Percentiles rank a stretch among this genome's conserved stretches.
These are phyloP conservation scores for Ichneumoninae sp. DNA, from an alignment of 2,888 invertebrate species.

Conservation along the genomic window DNA sequence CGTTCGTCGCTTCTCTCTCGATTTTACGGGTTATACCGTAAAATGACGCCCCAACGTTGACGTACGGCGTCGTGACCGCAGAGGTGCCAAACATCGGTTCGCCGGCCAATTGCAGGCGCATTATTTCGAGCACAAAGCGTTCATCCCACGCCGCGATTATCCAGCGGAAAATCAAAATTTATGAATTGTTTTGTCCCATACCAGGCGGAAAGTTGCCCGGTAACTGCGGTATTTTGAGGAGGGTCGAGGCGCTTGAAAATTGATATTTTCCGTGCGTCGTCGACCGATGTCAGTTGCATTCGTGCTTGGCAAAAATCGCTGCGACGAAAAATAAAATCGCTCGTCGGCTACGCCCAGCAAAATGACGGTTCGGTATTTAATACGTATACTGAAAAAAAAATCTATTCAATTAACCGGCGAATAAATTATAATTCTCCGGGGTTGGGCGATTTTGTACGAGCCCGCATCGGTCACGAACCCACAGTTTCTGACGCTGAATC, in stretches of 20 bases:
- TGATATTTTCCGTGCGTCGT: background rate
- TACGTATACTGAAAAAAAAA: conserved; percentile 21
- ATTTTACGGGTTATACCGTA: background rate
- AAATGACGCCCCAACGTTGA: conserved; percentile 15
- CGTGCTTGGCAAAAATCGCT: background rate
- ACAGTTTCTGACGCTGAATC: conserved; percentile 59
- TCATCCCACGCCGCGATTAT: background rate
- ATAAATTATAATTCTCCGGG: conserved; percentile 67
- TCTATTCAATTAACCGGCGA: conserved; percentile 61
- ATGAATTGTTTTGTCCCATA: background rate
- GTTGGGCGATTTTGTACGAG: conserved; percentile 62
- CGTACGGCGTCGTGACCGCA: conserved; percentile 9
- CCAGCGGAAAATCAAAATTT: background rate
- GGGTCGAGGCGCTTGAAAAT: background rate
- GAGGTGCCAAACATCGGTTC: background rate
- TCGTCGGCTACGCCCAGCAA: background rate
- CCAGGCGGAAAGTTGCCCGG: background rate
- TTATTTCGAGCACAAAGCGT: conserved; percentile 15
- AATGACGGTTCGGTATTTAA: conserved; percentile 38
- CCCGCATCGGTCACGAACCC: conserved; percentile 65
- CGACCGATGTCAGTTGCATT: background rate
- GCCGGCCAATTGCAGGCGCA: background rate
- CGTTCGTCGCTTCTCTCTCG: background rate
- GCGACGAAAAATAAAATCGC: conserved; percentile 16
- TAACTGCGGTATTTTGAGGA: background rate